Percentiles rank a stretch among this genome's conserved stretches.
Evolutionary conservation across 2,797 vertebrate species (phyloP).

Genomic region (Trichosurus vulpecula): DNA sequence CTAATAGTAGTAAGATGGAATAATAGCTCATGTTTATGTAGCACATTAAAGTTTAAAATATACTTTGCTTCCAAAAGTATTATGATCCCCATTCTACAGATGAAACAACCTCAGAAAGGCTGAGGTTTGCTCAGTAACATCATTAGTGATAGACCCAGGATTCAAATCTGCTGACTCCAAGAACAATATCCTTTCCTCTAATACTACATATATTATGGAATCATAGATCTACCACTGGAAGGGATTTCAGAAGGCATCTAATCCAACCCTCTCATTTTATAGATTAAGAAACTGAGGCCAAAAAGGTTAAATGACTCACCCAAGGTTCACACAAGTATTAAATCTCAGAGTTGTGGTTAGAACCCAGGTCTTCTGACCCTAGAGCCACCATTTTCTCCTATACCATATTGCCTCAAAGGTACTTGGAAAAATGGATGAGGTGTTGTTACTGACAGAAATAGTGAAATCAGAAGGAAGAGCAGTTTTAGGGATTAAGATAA

Average conservation of each 20-base stretch:
- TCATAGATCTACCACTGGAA: neutral
- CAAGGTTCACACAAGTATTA: neutral
- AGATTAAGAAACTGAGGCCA: neutral
- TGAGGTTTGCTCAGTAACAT: neutral
- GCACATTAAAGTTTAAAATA: neutral
- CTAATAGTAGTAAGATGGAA: neutral
- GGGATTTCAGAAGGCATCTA: neutral
- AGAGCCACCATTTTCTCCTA: neutral
- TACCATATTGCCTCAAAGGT: neutral
- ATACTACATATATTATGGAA: neutral
- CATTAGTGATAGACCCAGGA: neutral
- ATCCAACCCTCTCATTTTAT: neutral
- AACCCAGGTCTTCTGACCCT: neutral
- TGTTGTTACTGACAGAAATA: neutral
- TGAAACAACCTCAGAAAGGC: neutral
- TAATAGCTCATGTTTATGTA: neutral
- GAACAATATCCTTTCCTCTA: neutral
- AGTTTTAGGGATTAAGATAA: neutral
- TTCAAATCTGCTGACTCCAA: neutral
- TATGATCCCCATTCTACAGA: neutral
- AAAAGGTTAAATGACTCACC: neutral
- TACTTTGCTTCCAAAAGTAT: neutral
- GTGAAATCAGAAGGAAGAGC: neutral
- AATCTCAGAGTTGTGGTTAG: neutral
- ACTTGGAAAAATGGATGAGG: neutral